These are phyloP conservation scores for Leptura quadrifasciata DNA, from an alignment of 2,888 invertebrate genomes.

Conservation along the genomic window DNA sequence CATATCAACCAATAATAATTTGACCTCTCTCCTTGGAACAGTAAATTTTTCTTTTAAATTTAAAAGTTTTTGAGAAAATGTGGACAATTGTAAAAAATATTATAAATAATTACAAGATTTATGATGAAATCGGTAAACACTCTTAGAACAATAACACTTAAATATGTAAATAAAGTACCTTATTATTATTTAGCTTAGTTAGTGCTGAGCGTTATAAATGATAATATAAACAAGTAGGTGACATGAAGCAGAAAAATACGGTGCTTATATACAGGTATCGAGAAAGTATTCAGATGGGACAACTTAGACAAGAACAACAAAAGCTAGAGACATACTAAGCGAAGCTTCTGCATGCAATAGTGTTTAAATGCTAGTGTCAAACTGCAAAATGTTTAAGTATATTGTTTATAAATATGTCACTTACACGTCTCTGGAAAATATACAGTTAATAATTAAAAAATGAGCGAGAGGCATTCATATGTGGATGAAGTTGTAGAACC, in stretches of 20 bases:
- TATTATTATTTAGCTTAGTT: background rate
- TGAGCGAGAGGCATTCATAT: conserved; percentile 44
- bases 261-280: conserved; percentile 37
- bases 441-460: conserved; percentile 42
- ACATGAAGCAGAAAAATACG: conserved; percentile 41
- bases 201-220: conserved; percentile 5
- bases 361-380: conserved; percentile 55
- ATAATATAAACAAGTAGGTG: conserved; percentile 42
- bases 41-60: too few species aligned
- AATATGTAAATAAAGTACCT: too few species aligned
- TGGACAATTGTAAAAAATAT: too few species aligned
- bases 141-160: background rate
- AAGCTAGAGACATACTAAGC: conserved; percentile 56
- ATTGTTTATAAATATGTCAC: conserved; percentile 44
- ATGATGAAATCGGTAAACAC: too few species aligned
- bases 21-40: too few species aligned
- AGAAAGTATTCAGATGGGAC: conserved; percentile 37
- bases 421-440: conserved; percentile 40
- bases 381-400: conserved; percentile 54
- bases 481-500: conserved; percentile 43
- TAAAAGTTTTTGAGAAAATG: too few species aligned
- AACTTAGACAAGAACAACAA: conserved; percentile 45
- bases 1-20: too few species aligned
- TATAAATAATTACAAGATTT: too few species aligned
- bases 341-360: conserved; percentile 53